Percentiles rank a stretch among this genome's conserved stretches.
Evolutionary conservation across 1,140 invertebrate species (phyloP).

Genomic region (Paramacrobiotus metropolitanus): DNA sequence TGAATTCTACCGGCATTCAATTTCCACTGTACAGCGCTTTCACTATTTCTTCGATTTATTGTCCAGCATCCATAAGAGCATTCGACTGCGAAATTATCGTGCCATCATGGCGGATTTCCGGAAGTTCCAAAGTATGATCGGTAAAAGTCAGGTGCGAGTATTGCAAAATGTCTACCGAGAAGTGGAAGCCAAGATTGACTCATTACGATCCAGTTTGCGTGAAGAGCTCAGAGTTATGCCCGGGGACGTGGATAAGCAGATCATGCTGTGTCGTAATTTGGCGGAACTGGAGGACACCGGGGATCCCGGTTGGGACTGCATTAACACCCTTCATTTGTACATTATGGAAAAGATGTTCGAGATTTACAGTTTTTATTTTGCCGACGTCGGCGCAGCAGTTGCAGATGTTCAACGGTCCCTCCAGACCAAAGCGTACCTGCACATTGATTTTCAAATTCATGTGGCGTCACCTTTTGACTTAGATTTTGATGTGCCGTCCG

Average conservation of each 20-base stretch:
- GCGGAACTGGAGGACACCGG: constrained; percentile 34
- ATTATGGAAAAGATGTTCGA: constrained; percentile 33
- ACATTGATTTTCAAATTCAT: neutral
- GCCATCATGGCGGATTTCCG: neutral
- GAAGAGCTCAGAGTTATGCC: neutral
- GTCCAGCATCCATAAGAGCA: neutral
- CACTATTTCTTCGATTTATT: neutral
- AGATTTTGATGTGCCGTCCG: neutral
- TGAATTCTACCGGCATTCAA: neutral
- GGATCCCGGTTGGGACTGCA: constrained; percentile 79
- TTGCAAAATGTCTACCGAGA: neutral
- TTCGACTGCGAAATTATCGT: neutral
- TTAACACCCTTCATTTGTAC: constrained; percentile 48
- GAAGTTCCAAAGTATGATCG: neutral
- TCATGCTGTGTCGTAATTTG: constrained; percentile 21
- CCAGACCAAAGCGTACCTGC: neutral
- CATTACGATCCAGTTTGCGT: neutral
- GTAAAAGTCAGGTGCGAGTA: neutral
- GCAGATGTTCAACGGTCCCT: neutral
- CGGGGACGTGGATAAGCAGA: neutral
- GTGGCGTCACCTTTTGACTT: neutral
- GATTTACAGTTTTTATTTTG: neutral
- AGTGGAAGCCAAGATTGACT: neutral
- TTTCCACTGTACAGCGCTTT: neutral
- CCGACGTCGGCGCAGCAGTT: neutral